Evolutionary conservation across 1,140 invertebrate genomes (phyloP), one percentile per base, ranked within the genome.

Genomic region (Mesaphorura yosii): DNA sequence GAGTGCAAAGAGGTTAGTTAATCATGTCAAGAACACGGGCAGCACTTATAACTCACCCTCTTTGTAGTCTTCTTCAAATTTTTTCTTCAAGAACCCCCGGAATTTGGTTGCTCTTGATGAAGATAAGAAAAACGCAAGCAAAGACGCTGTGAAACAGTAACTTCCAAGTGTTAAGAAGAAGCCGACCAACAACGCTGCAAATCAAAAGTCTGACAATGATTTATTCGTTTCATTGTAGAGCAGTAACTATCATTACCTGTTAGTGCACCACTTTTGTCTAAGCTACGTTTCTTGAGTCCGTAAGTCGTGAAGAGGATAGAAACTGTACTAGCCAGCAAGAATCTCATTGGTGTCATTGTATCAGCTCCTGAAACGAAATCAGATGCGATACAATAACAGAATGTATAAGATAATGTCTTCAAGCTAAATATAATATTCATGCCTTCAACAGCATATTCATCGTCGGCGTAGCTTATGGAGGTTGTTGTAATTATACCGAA

Each of bases 81-180:
- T 81, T 34, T 68, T 74, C 67, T 94, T 94, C 48, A 74, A 65
- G 31, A 78, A 60, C 6, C 75, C 66, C 25, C 80, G 72, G 66
- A 83, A 86, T 66, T 87, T 89, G 3, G 88, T 91, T 1, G 81
- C 85, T 66, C 80, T 81, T 1, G 87, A 89, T 14, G 81, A 86
- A 50, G 82, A 76, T 2, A 89, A 64, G 65, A 91, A 92, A 67
- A 92, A 92, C 2, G 77, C 70, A 17, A 87, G 68, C 20, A 92
- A 67, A 64, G 78, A 79, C 25, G 76, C 74, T 19, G 86, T 66
- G 67, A 90, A 91, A 60, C 78, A 77, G 64, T 83, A 82, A 66
- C 78, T 90, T 45, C 83, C 81, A 1, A 91, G 68, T 5, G 85
- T 86, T 31, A 91, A 66, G 17, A 88, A 69, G 64, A 91, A 86